Evolutionary conservation across 2,888 invertebrate genomes (phyloP).

Genomic region (Drosophila buzzatii): DNA sequence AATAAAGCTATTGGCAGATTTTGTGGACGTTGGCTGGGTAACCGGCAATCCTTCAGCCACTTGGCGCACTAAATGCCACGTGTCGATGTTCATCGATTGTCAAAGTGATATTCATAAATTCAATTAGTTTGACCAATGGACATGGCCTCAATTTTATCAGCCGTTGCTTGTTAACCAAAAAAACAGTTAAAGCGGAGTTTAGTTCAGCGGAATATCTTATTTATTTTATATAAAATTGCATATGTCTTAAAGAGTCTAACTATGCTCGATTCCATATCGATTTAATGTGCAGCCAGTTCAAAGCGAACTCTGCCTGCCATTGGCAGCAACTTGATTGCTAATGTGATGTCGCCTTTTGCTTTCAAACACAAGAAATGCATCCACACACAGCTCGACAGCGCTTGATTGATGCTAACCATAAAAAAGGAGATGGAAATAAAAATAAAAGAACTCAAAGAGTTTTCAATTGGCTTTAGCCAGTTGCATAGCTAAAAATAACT

Average conservation of each 20-base stretch:
- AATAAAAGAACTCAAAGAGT: not conserved
- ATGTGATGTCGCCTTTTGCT: not conserved
- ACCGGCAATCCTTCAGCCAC: slow-evolving; percentile 33
- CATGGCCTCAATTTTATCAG: slow-evolving; percentile 3
- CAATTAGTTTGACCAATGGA: slow-evolving; percentile 42
- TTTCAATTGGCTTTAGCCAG: not conserved
- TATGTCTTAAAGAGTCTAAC: not conserved
- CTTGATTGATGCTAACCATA: slow-evolving; percentile 1
- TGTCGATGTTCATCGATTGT: slow-evolving; percentile 41
- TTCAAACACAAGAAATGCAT: not conserved
- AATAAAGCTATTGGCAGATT: slow-evolving; percentile 10
- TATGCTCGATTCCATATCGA: not conserved
- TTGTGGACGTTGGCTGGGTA: slow-evolving; percentile 20
- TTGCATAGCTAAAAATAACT: not conserved
- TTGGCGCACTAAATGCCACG: slow-evolving; percentile 40
- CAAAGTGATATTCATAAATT: slow-evolving; percentile 33
- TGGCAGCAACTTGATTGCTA: slow-evolving; percentile 1
- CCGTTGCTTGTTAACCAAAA: not conserved
- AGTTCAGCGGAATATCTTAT: no score
- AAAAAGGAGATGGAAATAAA: not conserved
- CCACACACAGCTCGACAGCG: not conserved
- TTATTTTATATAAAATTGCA: not conserved
- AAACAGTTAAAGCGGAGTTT: no score
- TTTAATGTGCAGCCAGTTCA: not conserved
- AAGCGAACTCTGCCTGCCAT: not conserved